phyloP scores from a whole-genome alignment of 2,888 invertebrate species.

The Drosophila nigricruria region DNA sequence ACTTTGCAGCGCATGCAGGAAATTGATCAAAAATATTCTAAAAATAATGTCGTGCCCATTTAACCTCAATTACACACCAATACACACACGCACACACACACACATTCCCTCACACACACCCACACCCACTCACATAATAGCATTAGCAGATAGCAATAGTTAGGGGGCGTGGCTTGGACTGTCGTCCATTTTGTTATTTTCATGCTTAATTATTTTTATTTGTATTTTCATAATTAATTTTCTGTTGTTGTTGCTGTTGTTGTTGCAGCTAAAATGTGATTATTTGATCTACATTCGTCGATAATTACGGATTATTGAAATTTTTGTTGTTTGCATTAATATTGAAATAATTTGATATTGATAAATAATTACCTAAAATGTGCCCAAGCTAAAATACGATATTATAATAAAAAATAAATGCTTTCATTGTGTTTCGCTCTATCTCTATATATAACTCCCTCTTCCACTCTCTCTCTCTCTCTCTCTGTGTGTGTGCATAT shows the following conservation, averaged over 20 bases:
- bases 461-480: not conserved
- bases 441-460: slow-evolving; percentile 10
- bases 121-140: not conserved
- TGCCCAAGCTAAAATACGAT: slow-evolving; percentile 30
- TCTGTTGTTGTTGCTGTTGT: slow-evolving; percentile 22
- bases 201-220: slow-evolving; percentile 66
- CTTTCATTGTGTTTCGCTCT: slow-evolving; percentile 27
- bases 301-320: slow-evolving; percentile 78
- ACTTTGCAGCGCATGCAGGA: slow-evolving; percentile 33
- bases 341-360: slow-evolving; percentile 73
- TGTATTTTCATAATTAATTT: slow-evolving; percentile 75
- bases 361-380: slow-evolving; percentile 69
- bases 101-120: not conserved
- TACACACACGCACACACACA: slow-evolving; percentile 8
- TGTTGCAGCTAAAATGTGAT: slow-evolving; percentile 63
- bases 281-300: slow-evolving; percentile 76
- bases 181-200: slow-evolving; percentile 54
- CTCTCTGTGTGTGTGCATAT: not conserved
- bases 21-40: slow-evolving; percentile 30
- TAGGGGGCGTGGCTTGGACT: not conserved
- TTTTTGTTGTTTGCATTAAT: slow-evolving; percentile 77
- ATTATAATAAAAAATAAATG: slow-evolving; percentile 54
- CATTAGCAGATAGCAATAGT: not conserved
- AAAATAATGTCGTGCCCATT: slow-evolving; percentile 48
- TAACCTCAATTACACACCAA: slow-evolving; percentile 48